Percentiles rank a stretch among this genome's conserved stretches.
Conservation (phyloP, 2,113 vertebrate genomes). For the Cercocebus atys region DNA sequence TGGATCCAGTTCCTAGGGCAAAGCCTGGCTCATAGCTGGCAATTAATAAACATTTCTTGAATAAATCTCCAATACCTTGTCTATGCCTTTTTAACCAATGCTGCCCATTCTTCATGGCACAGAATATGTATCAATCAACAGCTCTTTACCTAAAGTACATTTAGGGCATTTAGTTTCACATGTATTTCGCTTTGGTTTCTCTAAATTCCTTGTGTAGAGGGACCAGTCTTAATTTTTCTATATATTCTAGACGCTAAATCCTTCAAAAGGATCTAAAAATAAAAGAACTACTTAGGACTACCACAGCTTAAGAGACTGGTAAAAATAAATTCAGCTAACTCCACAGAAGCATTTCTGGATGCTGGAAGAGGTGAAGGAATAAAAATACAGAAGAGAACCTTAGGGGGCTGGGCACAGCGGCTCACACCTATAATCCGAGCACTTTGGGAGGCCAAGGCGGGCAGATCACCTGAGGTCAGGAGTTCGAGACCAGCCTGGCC, state of each 20-base stretch:
- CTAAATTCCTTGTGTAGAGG: neutral
- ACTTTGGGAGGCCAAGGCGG: too few species aligned
- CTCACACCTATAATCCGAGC: too few species aligned
- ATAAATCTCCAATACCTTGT: neutral
- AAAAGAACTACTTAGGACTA: neutral
- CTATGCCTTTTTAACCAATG: neutral
- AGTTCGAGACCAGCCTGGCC: too few species aligned
- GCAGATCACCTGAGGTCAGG: too few species aligned
- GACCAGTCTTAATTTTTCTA: neutral
- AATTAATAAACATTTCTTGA: neutral
- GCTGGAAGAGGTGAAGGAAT: neutral
- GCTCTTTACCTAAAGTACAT: neutral
- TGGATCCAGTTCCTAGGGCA: neutral
- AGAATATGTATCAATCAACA: neutral
- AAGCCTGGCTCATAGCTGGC: neutral
- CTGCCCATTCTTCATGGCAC: neutral
- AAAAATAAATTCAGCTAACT: neutral
- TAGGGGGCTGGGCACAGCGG: too few species aligned
- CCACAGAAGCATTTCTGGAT: neutral
- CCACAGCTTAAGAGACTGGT: neutral
- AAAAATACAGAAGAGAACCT: neutral
- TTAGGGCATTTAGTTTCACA: neutral
- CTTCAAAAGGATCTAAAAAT: neutral
- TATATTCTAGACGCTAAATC: neutral
- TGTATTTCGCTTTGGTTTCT: neutral